Evolutionary conservation across 2,888 invertebrate species (phyloP), one percentile per base, ranked within the genome.

Genomic region (Gastracanthus pulcherrimus): DNA sequence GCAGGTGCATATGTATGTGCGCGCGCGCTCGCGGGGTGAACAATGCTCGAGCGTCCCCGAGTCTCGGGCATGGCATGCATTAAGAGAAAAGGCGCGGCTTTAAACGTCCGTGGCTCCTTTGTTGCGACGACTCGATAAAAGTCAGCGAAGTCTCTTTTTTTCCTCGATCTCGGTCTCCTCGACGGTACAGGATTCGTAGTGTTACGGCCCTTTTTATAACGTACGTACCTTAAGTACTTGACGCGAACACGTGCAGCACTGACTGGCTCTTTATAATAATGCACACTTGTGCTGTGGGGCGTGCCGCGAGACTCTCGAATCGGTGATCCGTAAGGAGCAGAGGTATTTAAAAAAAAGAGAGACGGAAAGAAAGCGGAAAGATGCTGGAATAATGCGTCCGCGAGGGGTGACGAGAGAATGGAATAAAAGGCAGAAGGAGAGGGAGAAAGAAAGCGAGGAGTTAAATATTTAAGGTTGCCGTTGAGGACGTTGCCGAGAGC

Each of bases 211-310:
- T n/a, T n/a, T n/a, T n/a, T n/a, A n/a, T n/a, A n/a, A 51, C n/a
- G 19, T 19, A 87, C 87, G 88, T 87, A 72, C 71, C 70, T 48
- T 67, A 19, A 45, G 41, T 76, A 87, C 87, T 86, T 86, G 81
- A 77, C 69, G 67, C 85, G 62, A n/a, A 58, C 90, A 89, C 90
- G 90, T 88, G 90, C 88, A 85, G 13, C 66, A n/a, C 23, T n/a
- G n/a, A n/a, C 16, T 16, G 74, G 38, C 77, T 41, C 29, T 31
- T 29, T 38, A 51, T 55, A 55, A 41, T 55, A 31, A 6, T 26
- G 31, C 60, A 19, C 79, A 79, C 79, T 74, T 74, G 70, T 71
- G 45, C 16, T 31, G 16, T n/a, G 58, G 58, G 58, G 74, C 67
- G 79, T 45, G 79, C 71, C 64, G 23, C 16, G 72, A 79, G 11